Base-by-base conservation (phyloP, 92 coral and sea anemone genomes). In the Chrysogorgia sp. region DNA sequence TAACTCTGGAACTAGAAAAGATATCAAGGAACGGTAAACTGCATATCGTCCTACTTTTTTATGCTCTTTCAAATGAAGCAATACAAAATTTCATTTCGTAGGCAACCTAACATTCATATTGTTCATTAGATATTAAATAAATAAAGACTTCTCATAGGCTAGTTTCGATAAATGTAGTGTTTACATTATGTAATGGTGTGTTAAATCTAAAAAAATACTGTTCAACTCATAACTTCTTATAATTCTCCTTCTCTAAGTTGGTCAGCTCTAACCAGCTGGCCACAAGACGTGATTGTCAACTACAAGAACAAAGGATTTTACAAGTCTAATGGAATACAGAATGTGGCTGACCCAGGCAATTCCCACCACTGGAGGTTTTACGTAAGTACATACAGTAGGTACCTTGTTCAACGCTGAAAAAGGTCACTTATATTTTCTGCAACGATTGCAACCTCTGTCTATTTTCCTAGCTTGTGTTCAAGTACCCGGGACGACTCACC, bases 291-390 rank as follows among this genome's bases (percentile, higher is more conserved):
- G 32, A 89, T 93, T 9, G 97, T 93, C 23, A 89, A 96, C 56
- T 85, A 91, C 81, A 69, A 69, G 45, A 89, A 89, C 64, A 93
- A 93, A 84, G 84, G 87, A 71, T 84, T 93, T 31, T 93, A 89
- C 68, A 86, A 81, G 66, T 96, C 97, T 26, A 71, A 91, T 67
- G 98, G 98, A 75, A 79, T 85, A 33, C 98, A 93, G 21, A 93
- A 93, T 87, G 98, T 93, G 7, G 98, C 98, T n/a, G 89, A 91
- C 33, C 98, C 98, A 24, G 96, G 97, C 50, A 97, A 93, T 56
- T 85, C 97, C 1, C 98, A 93, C 58, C 98, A 93, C 84, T 90
- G 92, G 52, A 91, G 97, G 74, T 93, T 93, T 84, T 93, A 91
- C 79, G 98, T 93, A 91, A 93, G 98, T 90, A 76, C n/a, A 17